phyloP scores from a whole-genome alignment of 2,797 vertebrate species.

The Acrocephalus scirpaceus region DNA sequence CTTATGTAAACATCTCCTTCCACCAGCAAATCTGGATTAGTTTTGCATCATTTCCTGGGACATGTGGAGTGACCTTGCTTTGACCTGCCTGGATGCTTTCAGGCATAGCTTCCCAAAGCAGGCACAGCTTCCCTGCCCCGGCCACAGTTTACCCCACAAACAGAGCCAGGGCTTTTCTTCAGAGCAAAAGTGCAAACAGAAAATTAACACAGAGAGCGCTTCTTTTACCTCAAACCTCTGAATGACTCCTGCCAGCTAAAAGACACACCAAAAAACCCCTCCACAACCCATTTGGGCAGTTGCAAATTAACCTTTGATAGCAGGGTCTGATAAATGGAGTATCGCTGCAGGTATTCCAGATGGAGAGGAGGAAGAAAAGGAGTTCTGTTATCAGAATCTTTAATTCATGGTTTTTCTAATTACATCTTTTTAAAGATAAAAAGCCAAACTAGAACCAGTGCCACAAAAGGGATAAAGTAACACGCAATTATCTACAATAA shows the following conservation, averaged over 20 bases:
- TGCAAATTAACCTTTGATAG: constrained; percentile 35
- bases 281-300: neutral
- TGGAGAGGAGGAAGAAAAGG: constrained; percentile 17
- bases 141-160: neutral
- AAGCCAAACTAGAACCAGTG: neutral
- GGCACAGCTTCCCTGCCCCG: neutral
- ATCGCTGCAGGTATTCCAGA: constrained; percentile 8
- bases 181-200: neutral
- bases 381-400: neutral
- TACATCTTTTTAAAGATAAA: neutral
- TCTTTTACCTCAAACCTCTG: neutral
- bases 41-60: constrained; percentile 82
- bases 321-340: constrained; percentile 15
- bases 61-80: constrained; percentile 72
- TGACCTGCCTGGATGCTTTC: constrained; percentile 72
- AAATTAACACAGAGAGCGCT: neutral
- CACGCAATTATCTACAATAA: neutral
- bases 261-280: neutral
- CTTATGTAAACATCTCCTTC: constrained; percentile 89
- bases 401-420: neutral
- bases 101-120: constrained; percentile 54
- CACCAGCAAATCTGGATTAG: constrained; percentile 87
- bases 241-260: neutral
- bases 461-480: neutral
- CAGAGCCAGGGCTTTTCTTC: neutral